A percentile compares a stretch with the other conserved stretches of the same genome.
Conservation (phyloP, 2,113 vertebrate genomes). For the Urocolius indicus region DNA sequence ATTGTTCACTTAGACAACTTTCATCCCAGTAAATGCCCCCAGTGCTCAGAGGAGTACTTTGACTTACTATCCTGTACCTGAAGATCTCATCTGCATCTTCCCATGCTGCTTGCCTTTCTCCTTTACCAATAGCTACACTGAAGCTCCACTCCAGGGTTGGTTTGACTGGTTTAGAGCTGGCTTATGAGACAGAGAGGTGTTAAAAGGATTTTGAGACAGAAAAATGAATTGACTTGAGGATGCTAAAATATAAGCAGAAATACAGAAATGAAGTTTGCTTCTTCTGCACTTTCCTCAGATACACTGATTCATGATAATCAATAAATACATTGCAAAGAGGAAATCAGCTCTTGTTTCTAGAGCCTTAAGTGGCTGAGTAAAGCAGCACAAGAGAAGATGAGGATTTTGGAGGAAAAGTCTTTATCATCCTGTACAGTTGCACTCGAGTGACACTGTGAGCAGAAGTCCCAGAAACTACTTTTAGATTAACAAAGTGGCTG, state of each 20-base stretch:
- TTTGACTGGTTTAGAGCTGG: neutral
- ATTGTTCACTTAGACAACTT: neutral
- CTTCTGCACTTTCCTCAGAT: neutral
- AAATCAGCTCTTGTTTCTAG: neutral
- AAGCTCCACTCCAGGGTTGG: neutral
- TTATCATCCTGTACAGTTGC: neutral
- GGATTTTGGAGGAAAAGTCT: neutral
- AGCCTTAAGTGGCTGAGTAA: neutral
- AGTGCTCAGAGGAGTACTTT: neutral
- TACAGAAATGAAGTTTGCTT: neutral
- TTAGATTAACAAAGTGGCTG: slow-evolving; percentile 10
- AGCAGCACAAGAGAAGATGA: neutral
- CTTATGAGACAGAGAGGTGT: neutral
- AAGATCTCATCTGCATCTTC: neutral
- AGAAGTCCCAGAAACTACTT: slow-evolving; percentile 49
- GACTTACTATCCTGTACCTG: neutral
- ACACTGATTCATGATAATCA: neutral
- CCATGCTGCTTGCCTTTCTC: neutral
- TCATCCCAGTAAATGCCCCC: neutral
- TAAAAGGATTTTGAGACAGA: neutral
- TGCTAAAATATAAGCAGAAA: neutral
- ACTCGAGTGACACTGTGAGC: slow-evolving; percentile 19
- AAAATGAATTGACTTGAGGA: neutral
- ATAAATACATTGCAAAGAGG: neutral
- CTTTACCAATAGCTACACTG: neutral